A percentile compares a stretch with the other conserved stretches of the same genome.
phyloP scores from a whole-genome alignment of 2,888 invertebrate species.

The Acleris literana region DNA sequence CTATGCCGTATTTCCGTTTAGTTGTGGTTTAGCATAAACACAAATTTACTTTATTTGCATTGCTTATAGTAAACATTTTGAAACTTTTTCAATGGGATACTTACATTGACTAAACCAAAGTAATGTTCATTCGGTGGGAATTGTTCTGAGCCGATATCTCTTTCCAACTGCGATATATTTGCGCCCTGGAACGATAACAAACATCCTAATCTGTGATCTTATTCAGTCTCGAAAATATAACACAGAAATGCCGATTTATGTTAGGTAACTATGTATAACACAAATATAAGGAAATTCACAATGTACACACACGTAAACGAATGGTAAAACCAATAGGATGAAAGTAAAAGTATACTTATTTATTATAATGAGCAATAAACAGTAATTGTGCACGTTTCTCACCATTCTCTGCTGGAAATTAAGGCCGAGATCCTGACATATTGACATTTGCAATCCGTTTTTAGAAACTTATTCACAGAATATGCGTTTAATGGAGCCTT shows the following conservation, averaged over 20 bases:
- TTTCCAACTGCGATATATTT: conserved; percentile 99
- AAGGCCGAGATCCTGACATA: conserved; percentile 84
- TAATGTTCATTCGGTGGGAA: conserved; percentile 99
- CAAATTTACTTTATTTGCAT: not conserved
- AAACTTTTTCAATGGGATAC: conserved; percentile 60
- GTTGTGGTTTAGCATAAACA: no score
- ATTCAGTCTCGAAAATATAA: conserved; percentile 25
- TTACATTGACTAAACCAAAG: conserved; percentile 99
- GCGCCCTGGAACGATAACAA: conserved; percentile 89
- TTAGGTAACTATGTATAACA: conserved; percentile 20
- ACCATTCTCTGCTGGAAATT: conserved; percentile 84
- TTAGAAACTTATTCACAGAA: conserved; percentile 62
- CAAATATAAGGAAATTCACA: conserved; percentile 2
- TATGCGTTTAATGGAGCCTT: conserved; percentile 54
- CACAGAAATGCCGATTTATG: conserved; percentile 46
- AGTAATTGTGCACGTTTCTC: conserved; percentile 58
- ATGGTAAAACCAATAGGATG: conserved; percentile 5
- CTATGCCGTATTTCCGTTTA: no score
- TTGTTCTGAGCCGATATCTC: conserved; percentile 99
- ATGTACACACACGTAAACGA: not conserved
- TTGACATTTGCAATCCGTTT: conserved; percentile 83
- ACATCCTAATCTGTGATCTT: conserved; percentile 4
- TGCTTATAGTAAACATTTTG: conserved; percentile 18
- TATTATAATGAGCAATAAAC: conserved; percentile 46
- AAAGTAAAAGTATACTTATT: conserved; percentile 9